A percentile compares a stretch with the other conserved stretches of the same genome.
phyloP scores from a whole-genome alignment of 2,888 invertebrate genomes.

The Drosophila diplacantha region DNA sequence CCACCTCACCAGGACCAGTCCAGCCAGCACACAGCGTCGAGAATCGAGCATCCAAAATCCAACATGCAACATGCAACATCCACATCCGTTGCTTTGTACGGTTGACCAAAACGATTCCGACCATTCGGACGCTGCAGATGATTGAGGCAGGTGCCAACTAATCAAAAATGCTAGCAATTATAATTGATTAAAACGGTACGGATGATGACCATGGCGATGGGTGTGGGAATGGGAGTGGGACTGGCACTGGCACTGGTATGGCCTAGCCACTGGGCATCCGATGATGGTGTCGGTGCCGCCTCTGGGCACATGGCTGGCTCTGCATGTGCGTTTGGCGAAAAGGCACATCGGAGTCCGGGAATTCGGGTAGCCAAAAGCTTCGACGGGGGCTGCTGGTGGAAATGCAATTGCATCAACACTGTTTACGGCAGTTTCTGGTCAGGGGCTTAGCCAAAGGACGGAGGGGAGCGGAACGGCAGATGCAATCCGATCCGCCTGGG shows the following conservation, averaged over 20 bases:
- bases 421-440: slow-evolving; percentile 17
- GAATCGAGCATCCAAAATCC: not conserved
- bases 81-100: slow-evolving; percentile 31
- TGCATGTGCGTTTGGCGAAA: not conserved
- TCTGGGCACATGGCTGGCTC: not conserved
- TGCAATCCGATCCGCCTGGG: slow-evolving; percentile 11
- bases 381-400: not conserved
- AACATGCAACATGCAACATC: not conserved
- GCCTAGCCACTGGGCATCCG: slow-evolving; percentile 1
- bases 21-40: not conserved
- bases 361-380: not conserved
- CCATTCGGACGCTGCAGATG: slow-evolving; percentile 42
- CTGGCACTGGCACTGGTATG: not conserved
- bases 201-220: slow-evolving; percentile 27
- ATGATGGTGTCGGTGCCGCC: slow-evolving; percentile 5
- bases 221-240: not conserved
- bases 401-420: slow-evolving; percentile 28
- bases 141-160: slow-evolving; percentile 64
- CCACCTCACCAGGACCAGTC: no score
- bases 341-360: slow-evolving; percentile 1
- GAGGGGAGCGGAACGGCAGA: not conserved
- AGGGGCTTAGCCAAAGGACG: slow-evolving; percentile 4
- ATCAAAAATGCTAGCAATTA: slow-evolving; percentile 69
- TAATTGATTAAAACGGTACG: slow-evolving; percentile 66
- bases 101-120: slow-evolving; percentile 52